Evolutionary conservation across 2,797 vertebrate genomes (phyloP), one percentile per base, ranked within the genome.

Genomic region (Cottoperca gobio): DNA sequence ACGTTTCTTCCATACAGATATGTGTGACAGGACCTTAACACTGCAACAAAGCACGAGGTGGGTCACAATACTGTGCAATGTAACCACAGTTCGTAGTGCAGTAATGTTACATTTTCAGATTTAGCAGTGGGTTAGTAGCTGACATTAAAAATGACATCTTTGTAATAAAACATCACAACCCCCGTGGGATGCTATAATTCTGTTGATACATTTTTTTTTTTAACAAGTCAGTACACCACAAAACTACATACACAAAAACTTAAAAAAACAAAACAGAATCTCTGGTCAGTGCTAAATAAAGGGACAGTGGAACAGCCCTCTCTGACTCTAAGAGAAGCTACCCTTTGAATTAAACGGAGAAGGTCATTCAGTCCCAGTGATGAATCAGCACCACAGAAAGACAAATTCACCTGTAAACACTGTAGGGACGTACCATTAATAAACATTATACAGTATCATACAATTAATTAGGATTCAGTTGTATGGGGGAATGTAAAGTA

Each of bases 311-410:
- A 55, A 9, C 26, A 42, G 42, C 49, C 39, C 13, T 57, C 5
- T 46, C n/a, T 31, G 40, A 53, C 46, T 72, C 37, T 9, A 1
- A 49, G 21, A 28, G 17, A 45, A 33, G 16, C 17, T 43, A 61
- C 70, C 12, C n/a, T 70, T 53, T 73, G 37, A 50, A 75, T 60
- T 59, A 59, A 3, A 58, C 45, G 19, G 17, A 26, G 13, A 67
- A 76, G 57, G 50, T 61, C 23, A 45, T 71, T 68, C 16, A 39
- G 26, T 46, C 7, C 11, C 23, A 17, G 26, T 39, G 42, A 76
- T 76, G 54, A 79, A 61, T 77, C 77, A 67, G 65, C 64, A 73
- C 23, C 21, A 57, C 21, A 70, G 28, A 61, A 61, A 63, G 52
- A 68, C 42, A 69, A 12, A 76, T 64, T 65, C 48, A 8, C 66